Base-by-base conservation (phyloP, 2,888 invertebrate species). In the Thereva nobilitata region DNA sequence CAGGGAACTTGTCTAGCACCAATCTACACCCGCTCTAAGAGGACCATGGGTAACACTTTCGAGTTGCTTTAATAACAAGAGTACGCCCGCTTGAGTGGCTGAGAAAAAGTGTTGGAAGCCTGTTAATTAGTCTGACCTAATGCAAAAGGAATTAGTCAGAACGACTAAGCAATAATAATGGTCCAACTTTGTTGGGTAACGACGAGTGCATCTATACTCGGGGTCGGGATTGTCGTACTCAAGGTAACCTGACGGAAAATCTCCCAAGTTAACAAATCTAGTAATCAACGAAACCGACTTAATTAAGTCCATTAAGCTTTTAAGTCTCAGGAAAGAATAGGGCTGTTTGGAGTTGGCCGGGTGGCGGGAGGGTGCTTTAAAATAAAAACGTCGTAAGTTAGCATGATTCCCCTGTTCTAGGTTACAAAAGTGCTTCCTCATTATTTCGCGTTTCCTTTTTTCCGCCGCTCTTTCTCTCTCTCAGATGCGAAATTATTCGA, bases 391-490 rank as follows among this genome's bases (percentile, higher is more conserved):
- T 44, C 64, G 64, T 53, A 64, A 53, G 52, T 52, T 64, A 41
- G 52, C 41, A 38, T 7, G 9, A 52, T n/a, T 64, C 53, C 52
- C 53, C 61, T 50, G 34, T 42, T 42, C 41, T 64, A 35, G 9
- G 37, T 53, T 23, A n/a, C 44, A 56, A 68, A 54, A 64, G 53
- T 64, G 70, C 66, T 70, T 70, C 70, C 70, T 70, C 70, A 70
- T 70, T 70, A 68, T 66, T 59, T 64, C 61, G 57, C 64, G 68
- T 66, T 70, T 70, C 70, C 70, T 67, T 70, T 61, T 70, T 64
- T 66, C 55, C 53, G 56, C 63, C 59, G 61, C 56, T 53, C 56
- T 55, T 61, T 38, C 55, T 23, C 23, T 23, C 23, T 2, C 23
- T 23, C 23, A 23, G 61, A 44, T 61, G 68, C 35, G 35, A 47